Evolutionary conservation across 2,888 invertebrate genomes (phyloP), one percentile per base, ranked within the genome.

Genomic region (Marronus borbonicus): DNA sequence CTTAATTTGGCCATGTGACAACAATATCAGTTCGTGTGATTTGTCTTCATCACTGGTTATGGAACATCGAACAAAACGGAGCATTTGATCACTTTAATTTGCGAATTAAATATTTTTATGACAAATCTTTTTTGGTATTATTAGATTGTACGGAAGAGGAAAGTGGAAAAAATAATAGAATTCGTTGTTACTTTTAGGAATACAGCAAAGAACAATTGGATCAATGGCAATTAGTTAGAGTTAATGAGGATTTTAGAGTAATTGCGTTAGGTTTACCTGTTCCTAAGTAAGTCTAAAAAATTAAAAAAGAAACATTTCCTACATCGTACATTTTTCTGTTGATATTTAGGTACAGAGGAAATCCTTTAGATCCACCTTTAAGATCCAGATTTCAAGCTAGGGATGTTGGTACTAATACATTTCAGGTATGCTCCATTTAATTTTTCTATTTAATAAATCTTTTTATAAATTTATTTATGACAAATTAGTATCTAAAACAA

Each of bases 381-480:
- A 90, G 98, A 76, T 98, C 98, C 0, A 91, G 99, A 78, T 99
- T 99, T 88, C 99, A 99, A 89, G 97, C 97, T 0, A 91, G 97
- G 86, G 95, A 97, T 88, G 92, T 98, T 80, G 90, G 93, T 75
- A 89, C 91, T 77, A 88, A 91, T 81, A 91, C 92, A 17, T 96
- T 93, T 87, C 90, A 93, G 90, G 94, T 94, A 87, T 88, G 89
- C 20, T 58, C 7, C 14, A 12, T 44, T 44, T 44, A 12, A 44
- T 12, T 44, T 8, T 44, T 44, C 1, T 2, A 44, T 36, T 4
- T 36, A 36, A 36, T 36, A 36, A 36, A 36, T 36, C 24, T 24
- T 24, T 24, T 2, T 17, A 17, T 17, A 17, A 24, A 1, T 36
- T 36, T 36, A 36, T 36, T 36, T 4, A 31, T 31, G 31, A 2